phyloP scores from a whole-genome alignment of 2,888 invertebrate species.

The Lottia scabra region DNA sequence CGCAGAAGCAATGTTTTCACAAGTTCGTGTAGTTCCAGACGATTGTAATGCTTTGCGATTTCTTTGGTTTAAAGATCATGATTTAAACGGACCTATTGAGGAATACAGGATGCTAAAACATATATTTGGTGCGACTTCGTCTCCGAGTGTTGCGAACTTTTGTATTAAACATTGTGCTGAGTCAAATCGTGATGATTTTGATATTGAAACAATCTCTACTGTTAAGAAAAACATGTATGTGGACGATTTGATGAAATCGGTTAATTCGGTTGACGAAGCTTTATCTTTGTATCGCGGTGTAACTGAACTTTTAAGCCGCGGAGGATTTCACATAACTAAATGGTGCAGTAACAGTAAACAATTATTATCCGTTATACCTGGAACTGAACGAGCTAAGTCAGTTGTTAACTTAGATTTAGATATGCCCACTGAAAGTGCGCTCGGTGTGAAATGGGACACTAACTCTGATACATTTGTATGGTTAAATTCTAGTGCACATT shows the following conservation, averaged over 20 bases:
- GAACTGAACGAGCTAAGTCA: neutral
- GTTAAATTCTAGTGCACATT: no score
- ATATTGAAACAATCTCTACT: no score
- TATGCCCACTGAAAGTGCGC: slow-evolving; percentile 4
- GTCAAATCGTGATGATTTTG: no score
- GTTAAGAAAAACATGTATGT: slow-evolving; percentile 8
- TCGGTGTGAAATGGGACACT: slow-evolving; percentile 6
- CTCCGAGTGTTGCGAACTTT: no score
- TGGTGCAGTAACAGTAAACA: neutral
- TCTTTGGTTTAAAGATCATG: slow-evolving; percentile 12
- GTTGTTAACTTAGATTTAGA: slow-evolving; percentile 5
- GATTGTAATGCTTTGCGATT: slow-evolving; percentile 12
- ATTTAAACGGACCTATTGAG: neutral
- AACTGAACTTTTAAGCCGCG: neutral
- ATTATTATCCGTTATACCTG: neutral
- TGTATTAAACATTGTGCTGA: no score
- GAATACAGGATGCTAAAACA: neutral
- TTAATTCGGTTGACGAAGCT: neutral
- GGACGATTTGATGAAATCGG: slow-evolving; percentile 9
- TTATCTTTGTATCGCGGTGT: neutral
- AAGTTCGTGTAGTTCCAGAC: slow-evolving; percentile 20
- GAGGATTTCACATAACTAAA: neutral
- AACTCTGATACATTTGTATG: slow-evolving; percentile 2
- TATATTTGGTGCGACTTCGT: slow-evolving; percentile 34
- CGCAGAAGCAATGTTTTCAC: slow-evolving; percentile 30